These are phyloP conservation scores for Macaca nemestrina DNA, from an alignment of 2,113 vertebrate genomes.

Conservation along the genomic window DNA sequence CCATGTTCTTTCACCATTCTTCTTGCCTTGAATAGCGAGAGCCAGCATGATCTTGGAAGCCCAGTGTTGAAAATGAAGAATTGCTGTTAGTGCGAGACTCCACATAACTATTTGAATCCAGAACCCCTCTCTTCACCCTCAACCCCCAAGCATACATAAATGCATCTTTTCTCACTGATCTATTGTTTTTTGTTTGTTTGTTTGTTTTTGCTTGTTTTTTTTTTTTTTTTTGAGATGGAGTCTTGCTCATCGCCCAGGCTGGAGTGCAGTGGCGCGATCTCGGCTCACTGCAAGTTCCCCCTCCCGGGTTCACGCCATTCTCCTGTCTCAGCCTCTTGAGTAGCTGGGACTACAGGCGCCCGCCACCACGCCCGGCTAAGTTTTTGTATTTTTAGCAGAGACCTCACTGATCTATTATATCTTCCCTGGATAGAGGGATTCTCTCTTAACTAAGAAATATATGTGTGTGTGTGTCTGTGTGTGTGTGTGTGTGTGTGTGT, in stretches of 20 bases:
- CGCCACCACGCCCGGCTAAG: rapidly evolving
- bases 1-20: background rate
- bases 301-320: no score
- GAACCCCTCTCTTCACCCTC: rapidly evolving
- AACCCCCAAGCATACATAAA: background rate
- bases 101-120: background rate
- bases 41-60: background rate
- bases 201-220: no score
- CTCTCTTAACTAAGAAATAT: no score
- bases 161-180: background rate
- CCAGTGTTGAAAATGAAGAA: background rate
- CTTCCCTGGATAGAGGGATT: background rate
- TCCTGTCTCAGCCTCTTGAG: no score
- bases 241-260: no score
- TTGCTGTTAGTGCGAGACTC: background rate
- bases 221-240: no score
- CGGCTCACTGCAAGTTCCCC: no score
- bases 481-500: rapidly evolving
- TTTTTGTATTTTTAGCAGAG: no score
- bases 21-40: background rate
- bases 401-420: background rate
- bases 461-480: rapidly evolving
- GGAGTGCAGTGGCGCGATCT: no score
- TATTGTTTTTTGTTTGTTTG: background rate
- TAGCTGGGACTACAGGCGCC: no score